Percentiles rank a stretch among this genome's conserved stretches.
Evolutionary conservation across 2,888 invertebrate genomes (phyloP).

Genomic region (Dicyrtomina minuta): DNA sequence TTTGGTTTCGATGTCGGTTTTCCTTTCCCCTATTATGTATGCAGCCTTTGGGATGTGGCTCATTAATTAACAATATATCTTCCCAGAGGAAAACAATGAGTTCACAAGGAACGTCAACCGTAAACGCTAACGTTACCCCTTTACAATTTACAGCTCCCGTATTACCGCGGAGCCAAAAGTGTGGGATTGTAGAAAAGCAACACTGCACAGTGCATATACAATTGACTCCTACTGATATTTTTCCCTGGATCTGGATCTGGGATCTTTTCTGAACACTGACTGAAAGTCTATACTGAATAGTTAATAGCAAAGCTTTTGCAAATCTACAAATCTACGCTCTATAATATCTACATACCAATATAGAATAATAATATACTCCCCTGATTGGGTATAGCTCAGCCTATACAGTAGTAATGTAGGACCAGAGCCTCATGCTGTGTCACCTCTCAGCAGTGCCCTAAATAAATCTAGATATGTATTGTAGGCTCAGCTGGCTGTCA

Average conservation of each 20-base stretch:
- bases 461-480: neutral
- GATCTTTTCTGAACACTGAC: neutral
- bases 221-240: no score
- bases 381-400: no score
- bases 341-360: no score
- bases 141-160: slow-evolving; percentile 1
- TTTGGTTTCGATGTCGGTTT: no score
- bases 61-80: slow-evolving; percentile 25
- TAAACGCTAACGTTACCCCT: no score
- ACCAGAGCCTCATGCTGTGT: slow-evolving; percentile 23
- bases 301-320: no score
- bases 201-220: slow-evolving; percentile 2
- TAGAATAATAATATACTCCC: no score
- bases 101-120: neutral
- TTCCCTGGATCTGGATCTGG: neutral
- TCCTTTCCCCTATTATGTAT: neutral
- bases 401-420: no score
- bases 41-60: slow-evolving; percentile 31
- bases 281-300: neutral
- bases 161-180: neutral
- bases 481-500: neutral
- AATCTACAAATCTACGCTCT: no score
- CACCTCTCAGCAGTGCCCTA: slow-evolving; percentile 3
- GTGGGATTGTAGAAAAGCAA: neutral
- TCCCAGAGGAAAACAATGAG: no score